Evolutionary conservation across 1,140 invertebrate species (phyloP), one percentile per base, ranked within the genome.

Genomic region (Amphibalanus amphitrite): DNA sequence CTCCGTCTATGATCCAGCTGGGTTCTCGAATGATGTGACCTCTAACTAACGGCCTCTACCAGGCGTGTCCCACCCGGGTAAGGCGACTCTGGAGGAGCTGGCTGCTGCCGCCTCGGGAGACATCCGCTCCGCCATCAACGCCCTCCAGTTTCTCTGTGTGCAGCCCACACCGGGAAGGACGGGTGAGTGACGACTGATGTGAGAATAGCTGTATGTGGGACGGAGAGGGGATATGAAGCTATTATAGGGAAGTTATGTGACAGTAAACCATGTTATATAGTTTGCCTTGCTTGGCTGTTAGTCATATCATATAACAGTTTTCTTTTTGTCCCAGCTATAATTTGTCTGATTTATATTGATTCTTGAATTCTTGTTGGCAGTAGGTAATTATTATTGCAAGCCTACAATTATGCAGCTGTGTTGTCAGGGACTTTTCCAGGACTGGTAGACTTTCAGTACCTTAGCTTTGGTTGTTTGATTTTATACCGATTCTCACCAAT

Each of bases 121-220:
- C 30, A 71, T 74, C 28, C 30, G 73, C 15, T 70, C 71, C 65
- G 73, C 73, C 33, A 67, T 74, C 38, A 74, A 74, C 71, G 69
- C 73, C 29, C 69, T 74, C n/a, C 73, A 74, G 67, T 74, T 74
- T 71, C 13, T 59, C 47, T 59, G 47, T 20, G 47, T 59, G 10
- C n/a, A n/a, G n/a, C n/a, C n/a, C 47, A 59, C 10, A 38, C 33
- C 33, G 33, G 33, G 4, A 38, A 38, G 15, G 33, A 38, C 23
- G 65, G 10, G 65, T 10, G 3, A 28, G 65, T 26, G 17, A 15
- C 64, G 64, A 74, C 71, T 71, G 71, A 71, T 74, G 40, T 13
- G 28, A 23, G 4, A 67, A 6, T 23, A 25, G 64, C 30, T 20
- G 3, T n/a, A 65, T 40, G 69, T 1, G 47, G 23, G 26, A 29